These are phyloP conservation scores for Poeciliopsis retropinna DNA, from an alignment of 2,113 vertebrate genomes.

Conservation along the genomic window DNA sequence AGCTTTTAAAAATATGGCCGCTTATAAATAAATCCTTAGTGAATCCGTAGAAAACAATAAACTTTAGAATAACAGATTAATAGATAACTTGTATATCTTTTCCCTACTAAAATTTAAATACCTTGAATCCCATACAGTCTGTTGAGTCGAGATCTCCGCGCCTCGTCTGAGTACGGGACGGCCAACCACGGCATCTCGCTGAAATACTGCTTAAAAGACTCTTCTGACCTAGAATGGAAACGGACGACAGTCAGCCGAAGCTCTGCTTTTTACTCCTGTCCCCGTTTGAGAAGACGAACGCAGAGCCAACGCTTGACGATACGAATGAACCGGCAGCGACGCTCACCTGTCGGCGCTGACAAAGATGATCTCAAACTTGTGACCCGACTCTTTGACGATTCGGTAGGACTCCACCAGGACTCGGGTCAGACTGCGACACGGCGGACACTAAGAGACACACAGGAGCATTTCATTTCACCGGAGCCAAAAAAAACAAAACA, in stretches of 20 bases:
- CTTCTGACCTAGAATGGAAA: constrained; percentile 87
- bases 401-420: constrained; percentile 95
- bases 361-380: constrained; percentile 98
- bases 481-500: background rate
- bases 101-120: constrained; percentile 52
- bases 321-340: background rate
- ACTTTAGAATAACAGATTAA: too few species aligned
- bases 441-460: constrained; percentile 85
- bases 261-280: background rate
- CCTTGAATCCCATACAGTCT: constrained; percentile 98
- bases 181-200: constrained; percentile 99
- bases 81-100: too few species aligned
- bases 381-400: constrained; percentile 91
- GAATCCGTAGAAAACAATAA: too few species aligned
- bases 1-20: too few species aligned
- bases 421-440: constrained; percentile 93
- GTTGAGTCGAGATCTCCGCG: constrained; percentile 92
- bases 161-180: constrained; percentile 91
- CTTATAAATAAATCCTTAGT: too few species aligned
- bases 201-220: constrained; percentile 98
- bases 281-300: background rate
- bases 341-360: constrained; percentile 96
- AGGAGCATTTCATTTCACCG: background rate
- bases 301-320: background rate
- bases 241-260: background rate